Conservation (phyloP, 2,797 vertebrate species). For the Enteromius anoplus region DNA sequence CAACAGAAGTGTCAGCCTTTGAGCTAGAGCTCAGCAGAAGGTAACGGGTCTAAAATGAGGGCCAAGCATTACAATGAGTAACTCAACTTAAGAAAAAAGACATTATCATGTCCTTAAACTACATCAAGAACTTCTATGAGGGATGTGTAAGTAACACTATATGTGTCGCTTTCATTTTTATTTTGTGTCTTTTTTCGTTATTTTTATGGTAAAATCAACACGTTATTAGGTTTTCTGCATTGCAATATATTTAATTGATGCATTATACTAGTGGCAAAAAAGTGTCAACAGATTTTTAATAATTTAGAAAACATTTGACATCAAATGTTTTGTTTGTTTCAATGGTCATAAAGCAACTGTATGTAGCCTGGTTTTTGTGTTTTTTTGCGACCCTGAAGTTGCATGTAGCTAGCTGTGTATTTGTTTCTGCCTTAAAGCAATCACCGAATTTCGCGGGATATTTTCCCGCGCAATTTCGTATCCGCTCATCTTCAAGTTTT, state of each 20-base stretch:
- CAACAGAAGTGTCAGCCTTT: slow-evolving; percentile 62
- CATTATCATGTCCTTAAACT: slow-evolving; percentile 78
- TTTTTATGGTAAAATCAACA: not conserved
- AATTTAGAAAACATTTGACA: not conserved
- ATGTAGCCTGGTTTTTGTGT: not conserved
- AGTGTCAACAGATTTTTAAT: not conserved
- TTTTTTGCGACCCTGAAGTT: not conserved
- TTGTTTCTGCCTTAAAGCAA: not conserved
- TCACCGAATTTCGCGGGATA: no score
- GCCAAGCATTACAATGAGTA: slow-evolving; percentile 58
- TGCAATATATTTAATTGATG: not conserved
- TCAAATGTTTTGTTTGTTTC: not conserved
- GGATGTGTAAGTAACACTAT: slow-evolving; percentile 77
- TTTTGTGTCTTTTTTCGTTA: slow-evolving; percentile 1
- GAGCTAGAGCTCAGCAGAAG: slow-evolving; percentile 59
- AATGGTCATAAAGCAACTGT: not conserved
- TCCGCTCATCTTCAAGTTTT: no score
- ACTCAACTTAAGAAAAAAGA: slow-evolving; percentile 62
- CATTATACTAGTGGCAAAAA: not conserved
- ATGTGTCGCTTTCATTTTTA: not conserved
- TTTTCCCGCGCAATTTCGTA: not conserved
- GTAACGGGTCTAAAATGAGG: slow-evolving; percentile 63
- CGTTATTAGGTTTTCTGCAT: no score
- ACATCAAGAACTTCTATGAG: slow-evolving; percentile 82
- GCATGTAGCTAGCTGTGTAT: not conserved